These are phyloP conservation scores for Xestia sexstrigata DNA, from an alignment of 2,888 invertebrate genomes.

Conservation along the genomic window DNA sequence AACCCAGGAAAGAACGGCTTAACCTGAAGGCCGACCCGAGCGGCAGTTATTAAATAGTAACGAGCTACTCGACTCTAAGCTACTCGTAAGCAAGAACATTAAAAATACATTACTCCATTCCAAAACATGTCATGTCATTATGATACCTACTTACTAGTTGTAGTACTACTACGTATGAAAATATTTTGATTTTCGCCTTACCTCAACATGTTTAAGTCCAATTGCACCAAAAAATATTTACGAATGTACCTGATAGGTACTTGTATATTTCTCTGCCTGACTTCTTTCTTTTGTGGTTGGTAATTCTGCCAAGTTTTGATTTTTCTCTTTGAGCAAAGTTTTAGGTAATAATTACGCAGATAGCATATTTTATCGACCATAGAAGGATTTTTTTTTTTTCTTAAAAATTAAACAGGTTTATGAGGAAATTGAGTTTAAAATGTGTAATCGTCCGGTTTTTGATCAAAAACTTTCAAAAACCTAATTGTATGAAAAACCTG, in stretches of 20 bases:
- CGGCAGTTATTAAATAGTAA: neutral
- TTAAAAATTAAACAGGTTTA: too few relatives aligned
- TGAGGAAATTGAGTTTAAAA: too few relatives aligned
- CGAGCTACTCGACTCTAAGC: neutral
- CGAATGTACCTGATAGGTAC: neutral
- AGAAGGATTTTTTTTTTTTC: neutral
- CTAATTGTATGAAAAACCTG: too few relatives aligned
- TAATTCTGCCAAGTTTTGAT: neutral
- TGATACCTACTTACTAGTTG: neutral
- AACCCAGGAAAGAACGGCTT: neutral
- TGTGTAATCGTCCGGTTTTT: too few relatives aligned
- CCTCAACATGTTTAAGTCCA: neutral
- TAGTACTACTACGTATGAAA: neutral
- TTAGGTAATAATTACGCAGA: neutral
- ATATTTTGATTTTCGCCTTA: neutral
- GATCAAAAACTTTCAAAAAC: too few relatives aligned
- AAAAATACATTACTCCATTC: neutral
- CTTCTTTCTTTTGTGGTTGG: neutral
- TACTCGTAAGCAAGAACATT: neutral
- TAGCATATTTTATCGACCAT: neutral
- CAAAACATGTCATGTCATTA: neutral
- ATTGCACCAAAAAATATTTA: neutral
- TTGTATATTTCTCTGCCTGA: neutral
- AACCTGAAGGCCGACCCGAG: neutral
- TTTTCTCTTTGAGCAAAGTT: neutral